A percentile compares a stretch with the other conserved stretches of the same genome.
These are phyloP conservation scores for Syngnathus scovelli DNA, from an alignment of 2,113 vertebrate species.

Conservation along the genomic window DNA sequence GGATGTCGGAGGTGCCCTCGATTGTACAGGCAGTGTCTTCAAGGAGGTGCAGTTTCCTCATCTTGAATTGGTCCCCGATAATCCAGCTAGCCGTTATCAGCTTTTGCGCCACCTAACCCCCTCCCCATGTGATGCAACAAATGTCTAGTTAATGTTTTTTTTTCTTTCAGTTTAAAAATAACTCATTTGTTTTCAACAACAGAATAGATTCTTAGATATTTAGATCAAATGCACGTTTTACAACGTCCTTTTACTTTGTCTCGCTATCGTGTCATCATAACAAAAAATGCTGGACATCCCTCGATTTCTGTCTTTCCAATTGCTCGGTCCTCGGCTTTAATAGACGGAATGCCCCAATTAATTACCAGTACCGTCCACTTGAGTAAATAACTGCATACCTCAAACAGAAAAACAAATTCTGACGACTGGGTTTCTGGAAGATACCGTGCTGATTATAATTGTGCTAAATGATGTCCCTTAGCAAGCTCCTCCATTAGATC, in stretches of 20 bases:
- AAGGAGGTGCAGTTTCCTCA: too few relatives aligned
- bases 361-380: background rate
- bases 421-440: background rate
- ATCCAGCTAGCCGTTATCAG: too few relatives aligned
- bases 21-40: too few relatives aligned
- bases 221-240: background rate
- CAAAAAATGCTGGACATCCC: background rate
- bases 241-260: background rate
- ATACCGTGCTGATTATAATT: background rate
- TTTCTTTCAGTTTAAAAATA: background rate
- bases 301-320: background rate
- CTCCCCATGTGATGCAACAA: background rate
- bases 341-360: background rate
- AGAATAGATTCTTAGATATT: too few relatives aligned
- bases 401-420: background rate
- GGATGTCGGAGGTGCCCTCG: too few relatives aligned
- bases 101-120: too few relatives aligned
- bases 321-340: background rate
- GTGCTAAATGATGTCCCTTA: background rate
- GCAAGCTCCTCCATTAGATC: slow-evolving; percentile 9
- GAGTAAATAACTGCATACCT: background rate
- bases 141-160: background rate
- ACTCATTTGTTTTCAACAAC: background rate
- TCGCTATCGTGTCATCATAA: background rate
- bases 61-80: too few relatives aligned